Conservation (phyloP, 2,113 vertebrate species). For the Gnathonemus longibarbis region DNA sequence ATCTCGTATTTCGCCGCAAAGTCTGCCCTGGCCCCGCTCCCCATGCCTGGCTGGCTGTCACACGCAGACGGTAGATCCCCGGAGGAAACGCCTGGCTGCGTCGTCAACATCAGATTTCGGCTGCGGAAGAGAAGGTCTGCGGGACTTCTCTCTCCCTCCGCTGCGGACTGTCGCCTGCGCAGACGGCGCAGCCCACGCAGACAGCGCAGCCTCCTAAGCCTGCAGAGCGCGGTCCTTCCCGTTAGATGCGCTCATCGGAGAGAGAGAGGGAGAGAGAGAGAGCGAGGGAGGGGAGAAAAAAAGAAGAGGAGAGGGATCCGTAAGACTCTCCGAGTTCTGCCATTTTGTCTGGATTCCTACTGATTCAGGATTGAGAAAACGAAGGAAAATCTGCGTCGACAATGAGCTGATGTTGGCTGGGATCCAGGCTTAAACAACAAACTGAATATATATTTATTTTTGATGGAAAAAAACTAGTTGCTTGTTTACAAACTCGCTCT, state of each 20-base stretch:
- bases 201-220: background rate
- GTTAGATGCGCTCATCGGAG: slow-evolving; percentile 37
- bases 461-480: background rate
- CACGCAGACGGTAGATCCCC: background rate
- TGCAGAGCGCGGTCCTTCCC: slow-evolving; percentile 34
- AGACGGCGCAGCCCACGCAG: background rate
- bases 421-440: background rate
- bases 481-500: background rate
- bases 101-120: slow-evolving; percentile 2
- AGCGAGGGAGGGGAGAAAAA: background rate
- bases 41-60: background rate
- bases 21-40: background rate
- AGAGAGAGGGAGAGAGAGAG: slow-evolving; percentile 37
- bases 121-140: slow-evolving; percentile 20
- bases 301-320: slow-evolving; percentile 25
- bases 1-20: background rate
- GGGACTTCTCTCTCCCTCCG: slow-evolving; percentile 19
- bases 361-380: slow-evolving; percentile 1
- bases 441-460: background rate
- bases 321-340: slow-evolving; percentile 55
- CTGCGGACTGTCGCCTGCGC: background rate
- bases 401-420: slow-evolving; percentile 38
- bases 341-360: slow-evolving; percentile 54
- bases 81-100: background rate
- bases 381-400: slow-evolving; percentile 13